Base-by-base conservation (phyloP, 2,888 invertebrate genomes). In the Tenthredo distinguenda region DNA sequence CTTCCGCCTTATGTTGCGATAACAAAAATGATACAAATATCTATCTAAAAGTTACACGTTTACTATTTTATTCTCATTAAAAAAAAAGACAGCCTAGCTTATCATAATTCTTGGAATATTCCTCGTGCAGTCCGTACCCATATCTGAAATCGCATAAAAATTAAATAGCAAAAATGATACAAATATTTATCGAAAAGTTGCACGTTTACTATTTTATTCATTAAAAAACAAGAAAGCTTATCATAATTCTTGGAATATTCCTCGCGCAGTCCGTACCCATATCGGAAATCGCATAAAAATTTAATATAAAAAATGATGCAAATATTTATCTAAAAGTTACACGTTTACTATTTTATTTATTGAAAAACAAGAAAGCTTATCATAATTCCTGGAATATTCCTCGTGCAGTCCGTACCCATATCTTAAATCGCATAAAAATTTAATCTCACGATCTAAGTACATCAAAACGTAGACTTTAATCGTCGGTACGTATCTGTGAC, bases 101-200 rank as follows among this genome's bases (percentile, higher is more conserved):
- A 71, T 71, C 71, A 71, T 37, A 71, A 71, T 71, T 40, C 71
- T 40, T n/a, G 31, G 71, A 18, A 71, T 37, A 37, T 34, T 71
- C 10, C 6, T 37, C 37, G 71, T 71, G 62, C 26, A 62, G 10
- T 62, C 26, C 26, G 7, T n/a, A 55, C 21, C 26, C 26, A 18
- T 55, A 55, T 55, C 55, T 55, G n/a, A n/a, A 55, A 18, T 55
- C 55, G 55, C n/a, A 50, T 26, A 26, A 26, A 26, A 26, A 26
- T 26, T 26, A 0, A 26, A 74, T 43, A 74, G 43, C 4, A 43
- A 3, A 21, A 43, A 34, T 31, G 26, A 31, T 68, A 7, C 34
- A 68, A 68, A 68, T 10, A 65, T 34, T 31, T 15, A 34, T 68
- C 18, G 0, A 26, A 68, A 68, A 68, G 31, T 18, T 15, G 6